These are phyloP conservation scores for Plotosus lineatus DNA, from an alignment of 2,113 vertebrate genomes.

Conservation along the genomic window DNA sequence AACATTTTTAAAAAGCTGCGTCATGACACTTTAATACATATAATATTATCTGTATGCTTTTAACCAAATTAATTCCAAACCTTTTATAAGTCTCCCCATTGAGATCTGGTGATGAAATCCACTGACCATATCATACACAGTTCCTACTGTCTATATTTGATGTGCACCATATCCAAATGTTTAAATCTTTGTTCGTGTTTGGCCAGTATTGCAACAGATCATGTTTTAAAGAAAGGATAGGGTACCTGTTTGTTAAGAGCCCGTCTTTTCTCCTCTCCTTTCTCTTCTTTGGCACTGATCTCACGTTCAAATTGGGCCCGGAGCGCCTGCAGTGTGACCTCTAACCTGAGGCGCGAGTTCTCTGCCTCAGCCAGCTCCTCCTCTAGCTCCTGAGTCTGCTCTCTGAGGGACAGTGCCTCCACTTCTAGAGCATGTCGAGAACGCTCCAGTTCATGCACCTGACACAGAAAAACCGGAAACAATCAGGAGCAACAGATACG, in stretches of 20 bases:
- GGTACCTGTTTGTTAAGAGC: slow-evolving; percentile 77
- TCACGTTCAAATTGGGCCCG: slow-evolving; percentile 79
- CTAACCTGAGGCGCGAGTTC: slow-evolving; percentile 70
- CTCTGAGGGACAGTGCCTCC: slow-evolving; percentile 76
- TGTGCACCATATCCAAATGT: neutral
- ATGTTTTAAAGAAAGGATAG: neutral
- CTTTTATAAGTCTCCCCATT: neutral
- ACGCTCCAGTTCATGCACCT: slow-evolving; percentile 89
- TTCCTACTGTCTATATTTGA: neutral
- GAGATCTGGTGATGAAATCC: neutral
- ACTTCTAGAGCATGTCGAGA: slow-evolving; percentile 77
- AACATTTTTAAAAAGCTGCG: neutral
- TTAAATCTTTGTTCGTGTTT: neutral
- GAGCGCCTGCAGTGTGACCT: slow-evolving; percentile 78
- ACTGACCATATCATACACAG: neutral
- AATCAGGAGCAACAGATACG: neutral
- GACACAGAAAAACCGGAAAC: neutral
- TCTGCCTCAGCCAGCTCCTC: slow-evolving; percentile 67
- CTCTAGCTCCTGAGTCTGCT: slow-evolving; percentile 75
- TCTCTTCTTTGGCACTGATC: slow-evolving; percentile 74
- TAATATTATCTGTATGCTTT: neutral
- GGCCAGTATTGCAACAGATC: neutral
- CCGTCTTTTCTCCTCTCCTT: slow-evolving; percentile 79
- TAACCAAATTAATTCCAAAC: neutral
- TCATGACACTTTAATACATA: neutral